Base-by-base conservation (phyloP, 2,888 invertebrate species). In the Sphaerophoria rueppellii region DNA sequence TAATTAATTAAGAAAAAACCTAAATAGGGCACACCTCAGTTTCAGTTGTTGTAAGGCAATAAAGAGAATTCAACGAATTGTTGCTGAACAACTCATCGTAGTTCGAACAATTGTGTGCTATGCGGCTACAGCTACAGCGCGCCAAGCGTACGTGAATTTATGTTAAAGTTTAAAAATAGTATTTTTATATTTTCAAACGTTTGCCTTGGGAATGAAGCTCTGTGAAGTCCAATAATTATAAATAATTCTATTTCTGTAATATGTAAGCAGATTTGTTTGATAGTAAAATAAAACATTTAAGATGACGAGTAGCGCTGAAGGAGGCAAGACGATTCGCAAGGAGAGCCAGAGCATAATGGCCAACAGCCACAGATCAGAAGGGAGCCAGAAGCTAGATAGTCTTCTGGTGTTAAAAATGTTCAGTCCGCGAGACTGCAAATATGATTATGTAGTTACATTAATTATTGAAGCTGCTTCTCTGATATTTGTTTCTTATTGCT, bases 131-230 rank as follows among this genome's bases (percentile, higher is more conserved):
- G 71, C 35, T 48, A 37, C 61, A 60, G 32, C 65, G 80, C 61
- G 55, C 71, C 43, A 40, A 55, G 54, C 46, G 46, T 79, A 80
- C 80, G 75, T 83, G 83, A 80, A 72, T 76, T 80, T 69, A 72
- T 80, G 80, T 83, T 83, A 83, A 24, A 24, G 24, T 24, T 24
- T 24, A 24, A 83, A 83, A 83, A 83, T 83, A 83, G 75, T 83
- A 65, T 60, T 40, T 40, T 81, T 73, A 24, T 24, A 24, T 34
- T 4, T 67, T 54, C 3, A 40, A 67, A 54, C 67, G 54, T n/a
- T 58, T 32, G 67, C 67, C 67, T 67, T 67, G 54, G 43, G 67
- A 24, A 52, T 4, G 4, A 40, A 43, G 43, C 16, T 43, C 48
- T 52, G 67, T 67, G 5, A 32, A 67, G 16, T 69, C 67, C 55